These are phyloP conservation scores for Ostrea edulis DNA, from an alignment of 1,140 invertebrate species.

Conservation along the genomic window DNA sequence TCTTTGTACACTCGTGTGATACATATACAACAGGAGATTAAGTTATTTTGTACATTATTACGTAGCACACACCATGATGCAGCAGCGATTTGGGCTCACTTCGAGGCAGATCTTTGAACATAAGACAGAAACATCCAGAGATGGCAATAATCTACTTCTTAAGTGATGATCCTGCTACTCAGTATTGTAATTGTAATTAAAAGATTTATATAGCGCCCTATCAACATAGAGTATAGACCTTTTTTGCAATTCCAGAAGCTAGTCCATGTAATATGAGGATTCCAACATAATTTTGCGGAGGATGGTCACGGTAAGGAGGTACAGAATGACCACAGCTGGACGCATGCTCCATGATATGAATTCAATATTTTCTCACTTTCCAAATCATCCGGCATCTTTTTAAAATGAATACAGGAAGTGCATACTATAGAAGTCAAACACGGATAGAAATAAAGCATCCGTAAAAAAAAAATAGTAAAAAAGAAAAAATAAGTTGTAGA, in stretches of 20 bases:
- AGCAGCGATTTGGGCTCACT: slow-evolving; percentile 60
- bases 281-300: too few relatives aligned
- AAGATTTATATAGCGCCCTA: too few relatives aligned
- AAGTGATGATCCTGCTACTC: too few relatives aligned
- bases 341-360: too few relatives aligned
- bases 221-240: too few relatives aligned
- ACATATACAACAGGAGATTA: slow-evolving; percentile 1
- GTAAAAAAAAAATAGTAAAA: background rate
- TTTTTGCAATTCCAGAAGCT: too few relatives aligned
- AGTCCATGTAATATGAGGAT: too few relatives aligned
- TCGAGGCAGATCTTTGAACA: slow-evolving; percentile 51
- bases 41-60: slow-evolving; percentile 56
- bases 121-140: slow-evolving; percentile 22
- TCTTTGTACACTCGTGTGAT: slow-evolving; percentile 47
- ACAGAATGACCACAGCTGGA: too few relatives aligned
- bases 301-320: too few relatives aligned
- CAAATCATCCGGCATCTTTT: slow-evolving; percentile 59
- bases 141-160: too few relatives aligned
- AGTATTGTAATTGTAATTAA: too few relatives aligned
- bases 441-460: background rate
- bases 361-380: slow-evolving; percentile 45
- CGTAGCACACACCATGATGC: slow-evolving; percentile 55
- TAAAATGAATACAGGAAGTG: slow-evolving; percentile 39
- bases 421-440: background rate
- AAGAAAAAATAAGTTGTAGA: too few relatives aligned